Evolutionary conservation across 2,113 vertebrate genomes (phyloP), one percentile per base, ranked within the genome.

Genomic region (Axis porcinus): DNA sequence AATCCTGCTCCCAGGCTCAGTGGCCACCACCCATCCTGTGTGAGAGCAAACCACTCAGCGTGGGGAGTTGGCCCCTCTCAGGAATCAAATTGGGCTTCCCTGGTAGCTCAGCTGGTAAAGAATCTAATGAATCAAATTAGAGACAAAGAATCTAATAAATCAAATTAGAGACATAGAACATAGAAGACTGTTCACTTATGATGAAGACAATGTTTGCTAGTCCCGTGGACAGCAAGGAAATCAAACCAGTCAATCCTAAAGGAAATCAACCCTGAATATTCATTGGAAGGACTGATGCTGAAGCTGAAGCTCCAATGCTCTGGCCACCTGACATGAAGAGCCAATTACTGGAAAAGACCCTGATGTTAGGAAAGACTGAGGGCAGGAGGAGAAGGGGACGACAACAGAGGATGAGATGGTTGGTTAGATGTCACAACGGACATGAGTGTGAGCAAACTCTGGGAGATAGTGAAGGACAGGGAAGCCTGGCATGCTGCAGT

Each of bases 11-110:
- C 52, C 43, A 9, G 36, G 9, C 9, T 82, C 47, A 27, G 93
- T 54, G 79, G 55, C 11, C 8, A 2, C 28, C 40, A 52, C 3
- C 3, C 3, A 40, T 3, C 17, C 8, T 0, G 6, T 15, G 12
- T 4, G 7, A 79, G 50, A 60, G 58, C 47, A 85, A 25, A 21
- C 17, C 9, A 43, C 23, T 40, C 3, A 13, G 45, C 45, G 7
- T n/a, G 28, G 58, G 25, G 9, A 55, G 21, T 70, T 17, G 17
- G 17, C 19, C 91, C 89, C 57, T 64, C 47, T 70, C n/a, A 9
- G 79, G 74, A 81, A 86, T n/a, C 50, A 86, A 74, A 74, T 6
- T 40, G n/a, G 67, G 67, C n/a, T 40, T 70, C n/a, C n/a, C n/a
- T 36, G 1, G 67, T 40, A 74, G 19, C n/a, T 74, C 67, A 74